Evolutionary conservation across 1,140 invertebrate genomes (phyloP), one percentile per base, ranked within the genome.

Genomic region (Druon quercuslanigerum): DNA sequence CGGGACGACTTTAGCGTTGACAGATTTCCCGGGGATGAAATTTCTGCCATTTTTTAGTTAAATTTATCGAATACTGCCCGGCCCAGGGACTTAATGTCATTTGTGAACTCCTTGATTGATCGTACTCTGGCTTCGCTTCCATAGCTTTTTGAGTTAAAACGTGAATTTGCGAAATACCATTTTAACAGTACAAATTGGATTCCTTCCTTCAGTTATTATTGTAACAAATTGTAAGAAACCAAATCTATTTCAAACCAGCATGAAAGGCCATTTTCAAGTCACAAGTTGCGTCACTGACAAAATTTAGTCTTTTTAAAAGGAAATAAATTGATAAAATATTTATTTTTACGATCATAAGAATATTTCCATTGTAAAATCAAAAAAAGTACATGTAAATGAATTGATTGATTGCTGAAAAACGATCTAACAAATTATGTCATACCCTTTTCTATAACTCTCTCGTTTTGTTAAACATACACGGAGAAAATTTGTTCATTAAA

Each of bases 21-120:
- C 82, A 83, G 77, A 82, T 85, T 83, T 80, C 73, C 60, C 25
- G 50, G 76, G 81, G 78, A 87, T 86, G 84, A 82, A 86, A 84
- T 85, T 82, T 78, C 76, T 70, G 19, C 40, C 79, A 83, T 85
- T 87, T 83, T 82, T 83, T 72, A 25, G 33, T 73, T 57, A 51
- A 84, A 84, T 84, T 85, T 79, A 83, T 83, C 71, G 78, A 73
- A 51, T 52, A 70, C 66, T 73, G 79, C 82, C 77, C 51, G 76
- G 74, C 74, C 19, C 77, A 78, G 74, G 77, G 82, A 80, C 79
- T 79, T 51, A 71, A 52, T 66, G 72, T 73, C 72, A 71, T 60
- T 76, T 71, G 79, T 75, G 78, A 84, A 79, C 77, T 80, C 50
- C 78, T 79, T 84, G 81, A 83, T 83, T 80, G 83, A 83, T 84